Conservation (phyloP, 2,113 vertebrate species). For the Bombycilla garrulus region DNA sequence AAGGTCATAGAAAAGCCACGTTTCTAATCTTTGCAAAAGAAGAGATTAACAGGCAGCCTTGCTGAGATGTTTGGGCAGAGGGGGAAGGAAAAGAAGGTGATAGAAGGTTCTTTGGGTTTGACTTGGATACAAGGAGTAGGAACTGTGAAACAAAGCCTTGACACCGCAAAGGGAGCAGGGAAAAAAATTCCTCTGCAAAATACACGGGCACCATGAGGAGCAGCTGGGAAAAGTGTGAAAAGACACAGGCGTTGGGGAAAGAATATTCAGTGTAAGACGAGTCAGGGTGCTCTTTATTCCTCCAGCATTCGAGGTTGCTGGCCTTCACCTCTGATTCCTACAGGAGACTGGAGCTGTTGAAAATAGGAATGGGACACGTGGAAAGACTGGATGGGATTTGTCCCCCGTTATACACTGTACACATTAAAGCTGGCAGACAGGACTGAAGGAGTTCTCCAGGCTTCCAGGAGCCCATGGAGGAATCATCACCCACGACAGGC, state of each 20-base stretch:
- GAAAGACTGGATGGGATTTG: background rate
- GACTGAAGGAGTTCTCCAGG: background rate
- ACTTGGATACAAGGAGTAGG: background rate
- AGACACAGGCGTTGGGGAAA: background rate
- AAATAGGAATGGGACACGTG: background rate
- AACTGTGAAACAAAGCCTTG: background rate
- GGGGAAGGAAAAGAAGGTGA: background rate
- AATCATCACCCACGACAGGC: background rate
- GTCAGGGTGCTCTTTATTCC: background rate
- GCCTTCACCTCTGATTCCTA: background rate
- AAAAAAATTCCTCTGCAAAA: background rate
- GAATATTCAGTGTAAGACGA: background rate
- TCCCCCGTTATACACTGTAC: background rate
- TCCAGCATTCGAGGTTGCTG: background rate
- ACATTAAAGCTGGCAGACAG: background rate
- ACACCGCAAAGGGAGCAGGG: background rate
- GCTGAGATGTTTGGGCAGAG: background rate
- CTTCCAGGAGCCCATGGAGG: background rate
- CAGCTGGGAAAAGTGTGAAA: background rate
- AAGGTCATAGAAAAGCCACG: slow-evolving; percentile 53
- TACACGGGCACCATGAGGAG: background rate
- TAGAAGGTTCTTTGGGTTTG: background rate
- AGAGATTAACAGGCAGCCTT: slow-evolving; percentile 47
- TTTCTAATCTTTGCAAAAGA: slow-evolving; percentile 39
- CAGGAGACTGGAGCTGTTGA: background rate